phyloP scores from a whole-genome alignment of 2,113 vertebrate genomes.

The Varanus komodoensis region DNA sequence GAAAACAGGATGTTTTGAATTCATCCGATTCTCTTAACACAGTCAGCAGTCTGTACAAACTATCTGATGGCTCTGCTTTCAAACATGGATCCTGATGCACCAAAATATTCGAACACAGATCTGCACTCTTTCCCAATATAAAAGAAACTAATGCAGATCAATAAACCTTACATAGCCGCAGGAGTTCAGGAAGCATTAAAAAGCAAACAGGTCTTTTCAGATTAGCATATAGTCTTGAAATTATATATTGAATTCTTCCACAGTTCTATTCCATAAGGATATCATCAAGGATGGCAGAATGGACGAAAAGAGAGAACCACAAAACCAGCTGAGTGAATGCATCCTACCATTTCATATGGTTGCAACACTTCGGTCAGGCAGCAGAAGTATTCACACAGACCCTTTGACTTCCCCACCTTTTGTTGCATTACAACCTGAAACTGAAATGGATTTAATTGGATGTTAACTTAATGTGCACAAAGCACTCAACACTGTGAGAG shows the following conservation, averaged over 20 bases:
- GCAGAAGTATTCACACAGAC: too few relatives aligned
- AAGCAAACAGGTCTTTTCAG: not conserved
- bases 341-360: not conserved
- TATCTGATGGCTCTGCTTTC: not conserved
- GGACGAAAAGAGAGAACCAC: not conserved
- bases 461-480: too few relatives aligned
- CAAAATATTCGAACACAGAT: not conserved
- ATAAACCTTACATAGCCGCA: too few relatives aligned
- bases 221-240: not conserved
- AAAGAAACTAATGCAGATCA: not conserved
- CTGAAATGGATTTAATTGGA: too few relatives aligned
- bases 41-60: not conserved
- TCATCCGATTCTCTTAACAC: not conserved
- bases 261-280: not conserved
- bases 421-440: too few relatives aligned
- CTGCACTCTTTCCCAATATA: not conserved
- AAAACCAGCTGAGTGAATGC: not conserved
- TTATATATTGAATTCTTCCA: not conserved
- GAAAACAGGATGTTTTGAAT: slow-evolving; percentile 33
- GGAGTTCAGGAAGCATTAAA: not conserved
- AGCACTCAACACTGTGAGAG: too few relatives aligned
- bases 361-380: not conserved
- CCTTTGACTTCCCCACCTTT: too few relatives aligned
- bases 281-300: not conserved
- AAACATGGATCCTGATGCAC: not conserved